phyloP scores from a whole-genome alignment of 2,113 vertebrate species.

The Nicator chloris region DNA sequence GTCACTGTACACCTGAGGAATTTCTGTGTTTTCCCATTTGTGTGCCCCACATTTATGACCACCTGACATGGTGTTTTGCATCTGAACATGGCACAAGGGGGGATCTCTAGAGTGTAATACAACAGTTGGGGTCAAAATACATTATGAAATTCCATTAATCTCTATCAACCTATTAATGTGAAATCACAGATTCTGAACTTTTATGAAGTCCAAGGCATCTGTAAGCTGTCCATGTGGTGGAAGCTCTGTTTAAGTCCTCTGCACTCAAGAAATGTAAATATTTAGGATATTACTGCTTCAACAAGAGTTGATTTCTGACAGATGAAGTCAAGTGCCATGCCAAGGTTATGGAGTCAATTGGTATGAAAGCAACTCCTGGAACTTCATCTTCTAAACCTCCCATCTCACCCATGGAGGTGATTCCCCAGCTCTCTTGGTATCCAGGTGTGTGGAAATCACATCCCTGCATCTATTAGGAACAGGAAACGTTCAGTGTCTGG shows the following conservation, averaged over 20 bases:
- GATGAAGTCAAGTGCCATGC: not conserved
- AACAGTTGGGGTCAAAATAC: not conserved
- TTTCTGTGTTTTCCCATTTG: not conserved
- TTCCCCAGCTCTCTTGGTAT: not conserved
- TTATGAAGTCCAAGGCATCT: fast-evolving
- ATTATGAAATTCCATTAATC: not conserved
- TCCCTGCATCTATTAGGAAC: not conserved
- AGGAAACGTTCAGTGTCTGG: not conserved
- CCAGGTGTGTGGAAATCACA: not conserved
- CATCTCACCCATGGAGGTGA: not conserved
- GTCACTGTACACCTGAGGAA: not conserved
- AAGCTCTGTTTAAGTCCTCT: not conserved
- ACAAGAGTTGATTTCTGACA: not conserved
- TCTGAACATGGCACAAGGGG: not conserved
- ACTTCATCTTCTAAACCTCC: not conserved
- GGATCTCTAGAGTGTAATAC: not conserved
- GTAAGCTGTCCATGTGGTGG: not conserved
- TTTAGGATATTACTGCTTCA: not conserved
- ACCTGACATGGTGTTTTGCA: not conserved
- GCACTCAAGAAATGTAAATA: not conserved
- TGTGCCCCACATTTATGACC: not conserved
- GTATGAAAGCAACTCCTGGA: not conserved
- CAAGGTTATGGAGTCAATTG: not conserved
- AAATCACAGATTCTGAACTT: not conserved
- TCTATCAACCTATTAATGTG: not conserved